phyloP scores from a whole-genome alignment of 2,797 vertebrate genomes.

The Protosalanx chinensis region DNA sequence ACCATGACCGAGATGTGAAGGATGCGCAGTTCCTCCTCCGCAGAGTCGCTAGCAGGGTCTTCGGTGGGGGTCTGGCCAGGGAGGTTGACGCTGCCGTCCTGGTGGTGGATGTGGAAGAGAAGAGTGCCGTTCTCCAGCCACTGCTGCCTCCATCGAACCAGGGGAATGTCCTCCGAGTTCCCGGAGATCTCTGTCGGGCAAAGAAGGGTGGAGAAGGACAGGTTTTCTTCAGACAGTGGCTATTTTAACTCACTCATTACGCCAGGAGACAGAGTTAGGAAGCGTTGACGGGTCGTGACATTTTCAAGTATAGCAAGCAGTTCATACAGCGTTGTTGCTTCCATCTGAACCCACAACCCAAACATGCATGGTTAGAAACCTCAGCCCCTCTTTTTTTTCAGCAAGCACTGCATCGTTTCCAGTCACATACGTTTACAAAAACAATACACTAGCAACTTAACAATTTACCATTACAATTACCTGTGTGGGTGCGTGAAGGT shows the following conservation, averaged over 20 bases:
- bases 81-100: conserved; percentile 85
- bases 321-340: not conserved
- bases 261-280: not conserved
- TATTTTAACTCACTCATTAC: not conserved
- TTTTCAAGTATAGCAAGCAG: not conserved
- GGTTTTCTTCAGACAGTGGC: not conserved
- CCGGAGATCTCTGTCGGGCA: conserved; percentile 88
- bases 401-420: not conserved
- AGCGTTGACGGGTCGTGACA: not conserved
- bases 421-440: not conserved
- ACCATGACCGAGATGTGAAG: conserved; percentile 89
- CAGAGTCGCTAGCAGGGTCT: conserved; percentile 84
- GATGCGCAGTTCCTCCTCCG: conserved; percentile 94
- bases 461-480: not conserved
- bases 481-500: not conserved
- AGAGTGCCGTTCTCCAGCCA: conserved; percentile 97
- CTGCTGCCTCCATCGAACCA: conserved; percentile 97
- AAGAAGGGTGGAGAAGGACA: conserved; percentile 9
- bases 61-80: conserved; percentile 84
- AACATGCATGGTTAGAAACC: not conserved
- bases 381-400: not conserved
- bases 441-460: not conserved
- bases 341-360: not conserved
- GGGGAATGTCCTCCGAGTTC: conserved; percentile 93
- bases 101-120: conserved; percentile 98